These are phyloP conservation scores for Acipenser ruthenus DNA, from an alignment of 2,797 vertebrate species.

Conservation along the genomic window DNA sequence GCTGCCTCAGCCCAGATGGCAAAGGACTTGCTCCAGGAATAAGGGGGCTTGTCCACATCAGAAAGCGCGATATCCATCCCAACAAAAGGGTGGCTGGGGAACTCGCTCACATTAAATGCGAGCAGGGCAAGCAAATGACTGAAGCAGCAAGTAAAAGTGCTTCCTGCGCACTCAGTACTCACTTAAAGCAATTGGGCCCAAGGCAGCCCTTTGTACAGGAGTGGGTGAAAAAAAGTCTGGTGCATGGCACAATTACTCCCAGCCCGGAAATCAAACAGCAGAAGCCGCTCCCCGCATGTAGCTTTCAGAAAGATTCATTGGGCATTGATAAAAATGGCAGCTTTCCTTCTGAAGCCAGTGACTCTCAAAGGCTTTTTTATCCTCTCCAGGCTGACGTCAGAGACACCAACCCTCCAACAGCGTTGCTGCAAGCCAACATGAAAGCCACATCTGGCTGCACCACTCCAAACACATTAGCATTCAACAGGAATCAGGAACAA, in stretches of 20 bases:
- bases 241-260: slow-evolving; percentile 46
- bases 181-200: slow-evolving; percentile 49
- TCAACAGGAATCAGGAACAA: slow-evolving; percentile 60
- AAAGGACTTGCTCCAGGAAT: slow-evolving; percentile 53
- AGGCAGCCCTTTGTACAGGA: slow-evolving; percentile 60
- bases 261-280: slow-evolving; percentile 67
- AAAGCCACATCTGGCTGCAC: slow-evolving; percentile 52
- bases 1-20: slow-evolving; percentile 54
- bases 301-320: slow-evolving; percentile 63
- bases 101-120: slow-evolving; percentile 59
- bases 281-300: slow-evolving; percentile 58
- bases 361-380: slow-evolving; percentile 66
- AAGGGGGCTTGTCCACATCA: slow-evolving; percentile 48
- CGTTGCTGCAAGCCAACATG: slow-evolving; percentile 52
- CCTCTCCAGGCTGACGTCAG: slow-evolving; percentile 59
- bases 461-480: slow-evolving; percentile 42
- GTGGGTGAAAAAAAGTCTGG: slow-evolving; percentile 52
- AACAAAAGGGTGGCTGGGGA: slow-evolving; percentile 67
- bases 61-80: slow-evolving; percentile 64
- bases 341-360: slow-evolving; percentile 54
- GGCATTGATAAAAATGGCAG: slow-evolving; percentile 58
- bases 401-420: slow-evolving; percentile 47
- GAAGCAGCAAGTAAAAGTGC: slow-evolving; percentile 55
- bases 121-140: slow-evolving; percentile 54
- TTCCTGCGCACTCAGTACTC: slow-evolving; percentile 52